Percentiles rank a stretch among this genome's conserved stretches.
Evolutionary conservation across 2,797 vertebrate species (phyloP).

Genomic region (Acanthurus leucopareius): DNA sequence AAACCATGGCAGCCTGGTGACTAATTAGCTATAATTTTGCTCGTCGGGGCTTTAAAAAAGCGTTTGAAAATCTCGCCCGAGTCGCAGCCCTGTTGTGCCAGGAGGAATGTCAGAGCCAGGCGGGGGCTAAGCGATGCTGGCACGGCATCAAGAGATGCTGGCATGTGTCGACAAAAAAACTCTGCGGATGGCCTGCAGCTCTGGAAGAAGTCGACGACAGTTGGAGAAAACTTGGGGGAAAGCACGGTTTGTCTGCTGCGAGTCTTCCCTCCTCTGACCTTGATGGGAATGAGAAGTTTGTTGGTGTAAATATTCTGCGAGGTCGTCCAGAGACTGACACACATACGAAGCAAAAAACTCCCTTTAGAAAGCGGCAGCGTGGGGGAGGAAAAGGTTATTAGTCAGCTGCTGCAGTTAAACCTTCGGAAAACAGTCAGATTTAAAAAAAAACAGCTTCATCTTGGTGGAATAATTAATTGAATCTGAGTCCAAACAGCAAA

Average conservation of each 20-base stretch:
- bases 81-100: conserved; percentile 59
- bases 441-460: conserved; percentile 1
- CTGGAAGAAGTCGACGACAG: conserved; percentile 40
- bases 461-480: conserved; percentile 20
- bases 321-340: not conserved
- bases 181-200: conserved; percentile 38
- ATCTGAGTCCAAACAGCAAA: conserved; percentile 17
- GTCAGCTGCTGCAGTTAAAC: not conserved
- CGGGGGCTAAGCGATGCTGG: conserved; percentile 59
- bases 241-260: conserved; percentile 13
- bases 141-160: conserved; percentile 60
- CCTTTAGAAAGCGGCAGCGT: not conserved
- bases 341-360: not conserved
- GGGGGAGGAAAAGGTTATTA: conserved; percentile 19
- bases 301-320: conserved; percentile 10
- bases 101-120: conserved; percentile 71
- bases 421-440: not conserved
- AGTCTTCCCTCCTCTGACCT: conserved; percentile 43
- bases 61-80: conserved; percentile 60
- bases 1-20: conserved; percentile 67
- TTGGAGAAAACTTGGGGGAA: conserved; percentile 56
- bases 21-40: conserved; percentile 75
- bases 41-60: conserved; percentile 68
- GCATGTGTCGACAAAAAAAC: conserved; percentile 41
- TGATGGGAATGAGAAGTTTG: conserved; percentile 27